phyloP scores from a whole-genome alignment of 2,888 invertebrate species.

The Leptopterna dolabrata region DNA sequence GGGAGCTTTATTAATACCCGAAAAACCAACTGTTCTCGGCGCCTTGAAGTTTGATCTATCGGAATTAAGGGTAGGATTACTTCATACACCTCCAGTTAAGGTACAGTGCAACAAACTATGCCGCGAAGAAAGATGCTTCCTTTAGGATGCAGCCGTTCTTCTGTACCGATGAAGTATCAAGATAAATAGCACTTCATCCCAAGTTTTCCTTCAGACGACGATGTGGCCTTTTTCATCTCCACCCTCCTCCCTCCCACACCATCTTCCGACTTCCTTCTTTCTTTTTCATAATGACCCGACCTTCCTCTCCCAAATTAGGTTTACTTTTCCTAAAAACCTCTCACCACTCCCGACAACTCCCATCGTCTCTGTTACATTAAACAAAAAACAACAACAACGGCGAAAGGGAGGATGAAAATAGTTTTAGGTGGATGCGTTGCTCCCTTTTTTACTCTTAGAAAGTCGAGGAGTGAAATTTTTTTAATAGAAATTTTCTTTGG shows the following conservation, averaged over 20 bases:
- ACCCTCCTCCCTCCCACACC: not conserved
- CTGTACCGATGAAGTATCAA: not conserved
- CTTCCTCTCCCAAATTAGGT: slow-evolving; percentile 11
- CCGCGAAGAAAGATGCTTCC: not conserved
- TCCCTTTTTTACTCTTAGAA: not conserved
- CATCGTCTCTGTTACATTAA: not conserved
- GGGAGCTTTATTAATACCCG: too few species aligned
- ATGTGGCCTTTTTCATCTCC: not conserved
- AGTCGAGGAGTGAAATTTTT: not conserved
- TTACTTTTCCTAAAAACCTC: not conserved
- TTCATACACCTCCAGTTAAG: not conserved
- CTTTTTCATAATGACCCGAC: not conserved
- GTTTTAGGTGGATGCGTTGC: not conserved
- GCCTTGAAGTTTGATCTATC: too few species aligned
- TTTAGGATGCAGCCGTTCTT: not conserved
- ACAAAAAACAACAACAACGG: not conserved
- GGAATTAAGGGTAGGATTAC: not conserved
- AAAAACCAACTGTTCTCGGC: too few species aligned
- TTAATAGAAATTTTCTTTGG: not conserved
- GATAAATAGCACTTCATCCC: slow-evolving; percentile 3
- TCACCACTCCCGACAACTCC: not conserved
- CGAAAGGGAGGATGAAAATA: not conserved
- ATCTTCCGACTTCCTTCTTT: not conserved
- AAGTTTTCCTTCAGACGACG: not conserved
- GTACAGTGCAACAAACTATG: not conserved